Base-by-base conservation (phyloP, 2,888 invertebrate species). In the Philonicus albiceps region DNA sequence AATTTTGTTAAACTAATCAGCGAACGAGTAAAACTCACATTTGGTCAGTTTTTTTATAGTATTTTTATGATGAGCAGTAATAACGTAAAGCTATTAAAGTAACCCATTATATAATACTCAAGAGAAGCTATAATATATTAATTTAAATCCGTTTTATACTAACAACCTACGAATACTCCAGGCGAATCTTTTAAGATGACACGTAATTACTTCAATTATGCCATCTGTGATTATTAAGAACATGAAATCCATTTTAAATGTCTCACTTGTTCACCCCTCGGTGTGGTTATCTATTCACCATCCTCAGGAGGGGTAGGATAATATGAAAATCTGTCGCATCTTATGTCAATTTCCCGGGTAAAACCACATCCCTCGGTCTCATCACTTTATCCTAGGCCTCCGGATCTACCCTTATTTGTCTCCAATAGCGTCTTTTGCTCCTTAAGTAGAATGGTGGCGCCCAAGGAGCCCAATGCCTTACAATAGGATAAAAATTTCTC, bases 191-290 rank as follows among this genome's bases (percentile, higher is more conserved):
- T 85, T 85, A 85, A 85, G 75, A 75, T 91, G 49, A 16, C 49
- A 49, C n/a, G 49, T 49, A 92, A 92, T 92, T 92, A 92, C 91
- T 91, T 91, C 91, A 92, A 92, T 92, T 92, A 92, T 90, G 91
- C 92, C 92, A 92, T 92, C 92, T 92, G 92, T 92, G 92, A 91
- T 91, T 92, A 92, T 91, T 92, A 91, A 89, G 72, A 81, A 87
- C 88, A 88, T 84, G 87, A 88, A 87, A 88, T 88, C 85, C 88
- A 88, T 88, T 88, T 88, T 88, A 88, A 88, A 88, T 87, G 88
- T 87, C 88, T 88, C 87, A 87, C 86, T 88, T 86, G 86, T 86
- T 34, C 86, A 84, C 83, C 80, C 85, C 34, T 40, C 78, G 85
- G 80, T 30, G 74, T 64, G 43, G 16, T 81, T 73, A 64, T 78